Base-by-base conservation (phyloP, 2,888 invertebrate genomes). In the Carcina quercana region DNA sequence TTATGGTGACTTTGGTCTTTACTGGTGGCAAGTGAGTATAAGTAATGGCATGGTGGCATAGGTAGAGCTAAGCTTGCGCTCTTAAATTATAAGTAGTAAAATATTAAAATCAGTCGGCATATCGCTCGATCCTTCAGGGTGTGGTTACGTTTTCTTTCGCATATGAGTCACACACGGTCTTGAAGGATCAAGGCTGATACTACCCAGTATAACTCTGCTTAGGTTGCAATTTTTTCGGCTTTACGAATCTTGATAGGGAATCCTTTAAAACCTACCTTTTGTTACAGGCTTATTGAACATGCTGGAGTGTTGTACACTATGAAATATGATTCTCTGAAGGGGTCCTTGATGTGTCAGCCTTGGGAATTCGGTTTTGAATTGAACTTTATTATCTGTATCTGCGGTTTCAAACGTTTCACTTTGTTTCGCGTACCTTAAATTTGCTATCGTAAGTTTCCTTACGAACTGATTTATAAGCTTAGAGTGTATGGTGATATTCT, bases 161-260 rank as follows among this genome's bases (percentile, higher is more conserved):
- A 8, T 10, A n/a, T 20, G 20, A n/a, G 10, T 20, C n/a, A 20
- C 10, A 20, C 20, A 20, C 10, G 10, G 20, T 20, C n/a, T 39
- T 45, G 47, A 51, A 43, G 53, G 57, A 66, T 56, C 57, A 62
- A 67, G 63, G 65, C 51, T 51, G 58, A 67, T 66, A 52, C 51
- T 48, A 20, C 19, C 28, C 11, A 28, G 19, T 28, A 20, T 5
- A 28, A 20, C 28, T 20, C 45, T 45, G 53, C 50, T 59, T 50
- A 57, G 56, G 49, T 42, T 40, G 48, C 52, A 51, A 51, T 52
- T 53, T 48, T 55, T 59, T 51, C 43, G 41, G 43, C 45, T 48
- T 42, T 39, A 15, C 33, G 27, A 35, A 36, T 34, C 35, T 35
- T 30, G 15, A 14, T 28, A 20, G 15, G 24, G 31, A 32, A 41